phyloP scores from a whole-genome alignment of 2,113 vertebrate species.

The Mesoclemmys tuberculata region DNA sequence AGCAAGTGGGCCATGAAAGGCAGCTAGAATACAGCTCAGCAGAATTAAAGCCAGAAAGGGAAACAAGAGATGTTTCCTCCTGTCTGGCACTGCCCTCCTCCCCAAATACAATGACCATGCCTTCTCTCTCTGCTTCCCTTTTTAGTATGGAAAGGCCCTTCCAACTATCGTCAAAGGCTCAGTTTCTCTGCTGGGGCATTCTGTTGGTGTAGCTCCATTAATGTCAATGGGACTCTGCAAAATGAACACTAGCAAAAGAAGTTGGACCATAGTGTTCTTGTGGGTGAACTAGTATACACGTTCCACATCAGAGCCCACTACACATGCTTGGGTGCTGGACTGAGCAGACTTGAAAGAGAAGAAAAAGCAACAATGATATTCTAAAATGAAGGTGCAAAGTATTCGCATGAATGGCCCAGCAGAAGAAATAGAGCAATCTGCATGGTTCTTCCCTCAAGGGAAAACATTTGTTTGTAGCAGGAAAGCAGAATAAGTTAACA shows the following conservation, averaged over 20 bases:
- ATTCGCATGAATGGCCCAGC: rapidly evolving
- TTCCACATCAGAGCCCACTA: neutral
- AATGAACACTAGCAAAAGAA: neutral
- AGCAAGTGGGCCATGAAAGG: neutral
- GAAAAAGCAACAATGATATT: neutral
- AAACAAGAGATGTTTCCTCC: neutral
- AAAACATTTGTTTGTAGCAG: neutral
- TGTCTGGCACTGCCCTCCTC: neutral
- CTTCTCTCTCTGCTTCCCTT: neutral
- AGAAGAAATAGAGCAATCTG: neutral
- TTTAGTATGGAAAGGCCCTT: neutral
- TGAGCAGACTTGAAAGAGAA: neutral
- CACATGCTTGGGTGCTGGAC: neutral
- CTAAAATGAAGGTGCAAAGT: neutral
- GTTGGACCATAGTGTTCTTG: rapidly evolving
- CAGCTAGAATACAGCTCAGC: neutral
- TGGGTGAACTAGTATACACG: neutral
- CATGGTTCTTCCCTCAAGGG: neutral
- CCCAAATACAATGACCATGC: neutral
- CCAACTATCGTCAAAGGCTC: neutral
- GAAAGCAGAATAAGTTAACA: neutral
- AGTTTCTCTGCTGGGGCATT: neutral
- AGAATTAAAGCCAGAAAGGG: neutral
- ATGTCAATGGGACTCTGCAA: neutral
- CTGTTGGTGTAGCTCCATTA: neutral